These are phyloP conservation scores for Drosophila pseudoananassae DNA, from an alignment of 1,140 invertebrate genomes.

Conservation along the genomic window DNA sequence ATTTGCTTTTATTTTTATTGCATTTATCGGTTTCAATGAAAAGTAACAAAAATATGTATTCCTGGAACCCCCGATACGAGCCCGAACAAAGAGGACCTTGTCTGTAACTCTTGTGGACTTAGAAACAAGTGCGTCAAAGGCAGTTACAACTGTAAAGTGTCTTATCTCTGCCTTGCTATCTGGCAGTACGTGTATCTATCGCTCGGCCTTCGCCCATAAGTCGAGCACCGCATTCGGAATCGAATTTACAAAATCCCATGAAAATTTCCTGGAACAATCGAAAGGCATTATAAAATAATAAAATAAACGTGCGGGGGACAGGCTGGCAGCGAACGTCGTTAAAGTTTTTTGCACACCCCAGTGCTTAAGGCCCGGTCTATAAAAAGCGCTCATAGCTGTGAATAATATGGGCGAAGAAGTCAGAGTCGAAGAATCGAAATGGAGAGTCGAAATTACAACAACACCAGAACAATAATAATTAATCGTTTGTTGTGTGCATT, in stretches of 20 bases:
- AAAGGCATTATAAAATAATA: slow-evolving; percentile 38
- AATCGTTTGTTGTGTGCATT: slow-evolving; percentile 47
- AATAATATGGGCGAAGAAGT: slow-evolving; percentile 43
- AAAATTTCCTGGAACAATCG: slow-evolving; percentile 49
- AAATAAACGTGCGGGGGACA: slow-evolving; percentile 23
- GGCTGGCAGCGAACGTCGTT: slow-evolving; percentile 36
- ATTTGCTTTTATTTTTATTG: no score
- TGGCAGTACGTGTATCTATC: slow-evolving; percentile 12
- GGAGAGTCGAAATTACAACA: slow-evolving; percentile 8
- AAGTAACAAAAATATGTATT: not conserved
- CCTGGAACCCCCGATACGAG: not conserved
- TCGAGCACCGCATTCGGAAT: slow-evolving; percentile 3
- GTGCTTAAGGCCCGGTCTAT: slow-evolving; percentile 39
- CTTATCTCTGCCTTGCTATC: slow-evolving; percentile 9
- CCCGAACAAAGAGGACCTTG: not conserved
- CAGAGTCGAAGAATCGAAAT: slow-evolving; percentile 5
- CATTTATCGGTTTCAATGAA: slow-evolving; percentile 12
- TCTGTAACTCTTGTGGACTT: not conserved
- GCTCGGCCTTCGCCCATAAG: not conserved
- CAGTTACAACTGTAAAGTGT: slow-evolving; percentile 17
- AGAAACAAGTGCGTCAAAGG: slow-evolving; percentile 25
- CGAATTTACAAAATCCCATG: slow-evolving; percentile 37
- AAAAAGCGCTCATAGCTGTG: slow-evolving; percentile 38
- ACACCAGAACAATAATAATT: slow-evolving; percentile 48
- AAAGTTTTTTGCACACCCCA: slow-evolving; percentile 50